A percentile compares a stretch with the other conserved stretches of the same genome.
Evolutionary conservation across 2,797 vertebrate genomes (phyloP).

Genomic region (Acomys russatus): DNA sequence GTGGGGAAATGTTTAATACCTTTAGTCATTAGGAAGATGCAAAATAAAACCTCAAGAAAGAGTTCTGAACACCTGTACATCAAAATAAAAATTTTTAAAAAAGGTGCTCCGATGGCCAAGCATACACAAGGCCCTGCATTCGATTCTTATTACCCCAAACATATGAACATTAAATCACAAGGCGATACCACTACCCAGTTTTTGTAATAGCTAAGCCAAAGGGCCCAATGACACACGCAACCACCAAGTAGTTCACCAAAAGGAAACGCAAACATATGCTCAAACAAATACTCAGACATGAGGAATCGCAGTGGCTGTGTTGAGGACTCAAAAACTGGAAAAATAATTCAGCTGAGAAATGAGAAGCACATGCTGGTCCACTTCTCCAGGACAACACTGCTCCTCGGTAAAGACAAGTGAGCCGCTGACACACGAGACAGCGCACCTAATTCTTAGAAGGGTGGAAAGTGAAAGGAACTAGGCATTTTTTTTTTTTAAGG

Average conservation of each 20-base stretch:
- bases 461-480: not conserved
- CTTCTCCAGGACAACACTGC: not conserved
- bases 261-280: constrained; percentile 36
- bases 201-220: not conserved
- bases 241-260: not conserved
- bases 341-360: not conserved
- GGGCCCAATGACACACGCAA: not conserved
- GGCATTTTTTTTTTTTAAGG: no score
- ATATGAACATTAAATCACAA: not conserved
- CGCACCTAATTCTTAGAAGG: not conserved
- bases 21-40: constrained; percentile 14
- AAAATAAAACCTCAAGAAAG: not conserved
- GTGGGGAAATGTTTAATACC: not conserved
- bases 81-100: not conserved
- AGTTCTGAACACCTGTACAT: no score
- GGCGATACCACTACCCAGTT: not conserved
- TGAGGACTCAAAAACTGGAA: not conserved
- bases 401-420: not conserved
- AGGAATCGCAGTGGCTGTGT: not conserved
- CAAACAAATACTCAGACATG: not conserved
- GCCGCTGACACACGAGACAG: not conserved
- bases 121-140: not conserved
- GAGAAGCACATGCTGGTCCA: not conserved
- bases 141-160: not conserved
- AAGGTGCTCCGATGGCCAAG: not conserved